phyloP scores from a whole-genome alignment of 2,888 invertebrate genomes.

The Hetaerina titia region DNA sequence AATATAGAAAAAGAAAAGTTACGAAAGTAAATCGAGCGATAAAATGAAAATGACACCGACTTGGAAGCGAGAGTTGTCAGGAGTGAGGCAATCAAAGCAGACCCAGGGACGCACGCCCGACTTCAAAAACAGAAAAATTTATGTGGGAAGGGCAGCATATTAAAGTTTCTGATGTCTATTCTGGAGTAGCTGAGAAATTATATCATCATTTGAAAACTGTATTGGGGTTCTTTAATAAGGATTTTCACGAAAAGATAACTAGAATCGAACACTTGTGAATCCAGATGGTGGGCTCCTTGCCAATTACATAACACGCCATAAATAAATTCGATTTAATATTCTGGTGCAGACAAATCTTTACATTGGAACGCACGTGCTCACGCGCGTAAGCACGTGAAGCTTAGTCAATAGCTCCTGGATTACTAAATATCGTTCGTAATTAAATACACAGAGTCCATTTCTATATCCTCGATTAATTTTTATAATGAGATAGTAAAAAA shows the following conservation, averaged over 20 bases:
- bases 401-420: too few relatives aligned
- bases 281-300: too few relatives aligned
- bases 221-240: background rate
- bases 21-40: conserved; percentile 61
- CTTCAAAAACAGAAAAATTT: conserved; percentile 18
- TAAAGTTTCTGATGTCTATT: background rate
- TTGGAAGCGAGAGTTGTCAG: conserved; percentile 29
- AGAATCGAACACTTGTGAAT: too few relatives aligned
- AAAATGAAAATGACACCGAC: conserved; percentile 39
- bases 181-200: background rate
- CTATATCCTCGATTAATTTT: too few relatives aligned
- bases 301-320: too few relatives aligned
- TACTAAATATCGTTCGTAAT: too few relatives aligned
- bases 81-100: background rate
- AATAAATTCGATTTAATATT: too few relatives aligned
- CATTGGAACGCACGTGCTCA: too few relatives aligned
- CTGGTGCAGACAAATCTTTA: background rate
- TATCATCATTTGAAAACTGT: background rate
- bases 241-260: too few relatives aligned
- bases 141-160: background rate
- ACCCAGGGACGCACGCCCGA: conserved; percentile 10
- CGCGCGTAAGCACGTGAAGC: too few relatives aligned
- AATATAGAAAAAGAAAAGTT: conserved; percentile 28
- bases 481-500: too few relatives aligned
- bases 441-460: too few relatives aligned